These are phyloP conservation scores for Notodonta ziczac DNA, from an alignment of 2,888 invertebrate genomes.

Conservation along the genomic window DNA sequence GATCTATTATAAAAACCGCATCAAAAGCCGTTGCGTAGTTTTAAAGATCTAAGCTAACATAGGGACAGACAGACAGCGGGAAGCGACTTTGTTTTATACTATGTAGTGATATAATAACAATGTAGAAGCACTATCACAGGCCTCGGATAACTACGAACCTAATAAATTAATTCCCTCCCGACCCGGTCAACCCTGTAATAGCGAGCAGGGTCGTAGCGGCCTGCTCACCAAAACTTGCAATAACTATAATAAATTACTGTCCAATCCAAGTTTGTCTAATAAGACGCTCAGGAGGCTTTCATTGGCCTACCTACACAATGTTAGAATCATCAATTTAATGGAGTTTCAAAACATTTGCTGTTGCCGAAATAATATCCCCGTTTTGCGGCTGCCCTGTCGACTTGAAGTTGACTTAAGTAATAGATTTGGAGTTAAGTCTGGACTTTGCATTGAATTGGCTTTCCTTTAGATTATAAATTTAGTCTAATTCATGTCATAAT, in stretches of 20 bases:
- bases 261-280: conserved; percentile 72
- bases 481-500: background rate
- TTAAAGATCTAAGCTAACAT: no score
- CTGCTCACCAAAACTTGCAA: conserved; percentile 61
- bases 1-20: no score
- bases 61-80: no score
- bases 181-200: conserved; percentile 53
- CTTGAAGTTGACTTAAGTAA: conserved; percentile 9
- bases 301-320: conserved; percentile 44
- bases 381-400: conserved; percentile 9
- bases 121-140: conserved; percentile 40
- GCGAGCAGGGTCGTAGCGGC: conserved; percentile 44
- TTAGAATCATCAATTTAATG: conserved; percentile 65
- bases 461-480: background rate
- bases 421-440: background rate
- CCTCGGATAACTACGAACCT: conserved; percentile 10
- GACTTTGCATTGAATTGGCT: background rate
- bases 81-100: no score
- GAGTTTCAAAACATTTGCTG: conserved; percentile 52
- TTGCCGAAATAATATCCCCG: conserved; percentile 19
- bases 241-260: conserved; percentile 74
- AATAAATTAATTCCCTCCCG: conserved; percentile 57
- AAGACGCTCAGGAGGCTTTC: conserved; percentile 59
- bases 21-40: no score
- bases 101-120: no score